Conservation (phyloP, 92 coral and sea anemone species). For the Porites lobata region DNA sequence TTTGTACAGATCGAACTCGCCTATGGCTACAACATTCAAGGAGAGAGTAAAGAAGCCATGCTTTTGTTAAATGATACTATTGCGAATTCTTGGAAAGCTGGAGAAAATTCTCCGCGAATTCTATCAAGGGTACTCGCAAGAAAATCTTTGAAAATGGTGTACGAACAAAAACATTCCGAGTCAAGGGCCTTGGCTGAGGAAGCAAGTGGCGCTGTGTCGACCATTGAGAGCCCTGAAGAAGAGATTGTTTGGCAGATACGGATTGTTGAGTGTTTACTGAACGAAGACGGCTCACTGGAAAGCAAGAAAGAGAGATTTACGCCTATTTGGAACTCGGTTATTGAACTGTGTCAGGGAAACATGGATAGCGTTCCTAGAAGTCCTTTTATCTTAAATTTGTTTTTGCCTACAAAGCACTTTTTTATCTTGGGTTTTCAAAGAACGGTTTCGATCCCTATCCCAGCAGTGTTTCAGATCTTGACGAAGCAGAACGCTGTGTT, state of each 20-base stretch:
- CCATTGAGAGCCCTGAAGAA: constrained; percentile 44
- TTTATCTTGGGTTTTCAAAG: constrained; percentile 48
- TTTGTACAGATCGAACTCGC: constrained; percentile 47
- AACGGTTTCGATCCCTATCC: constrained; percentile 29
- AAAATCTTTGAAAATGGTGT: constrained; percentile 41
- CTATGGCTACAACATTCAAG: constrained; percentile 52
- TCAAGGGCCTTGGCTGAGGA: constrained; percentile 29
- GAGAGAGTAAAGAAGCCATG: constrained; percentile 29
- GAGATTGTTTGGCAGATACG: constrained; percentile 35
- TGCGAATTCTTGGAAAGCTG: constrained; percentile 41
- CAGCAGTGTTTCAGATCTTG: constrained; percentile 8
- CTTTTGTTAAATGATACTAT: constrained; percentile 25
- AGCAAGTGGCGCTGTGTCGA: constrained; percentile 26
- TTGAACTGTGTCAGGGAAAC: constrained; percentile 36
- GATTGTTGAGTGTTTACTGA: constrained; percentile 32
- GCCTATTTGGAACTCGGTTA: constrained; percentile 27
- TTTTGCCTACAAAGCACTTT: constrained; percentile 46
- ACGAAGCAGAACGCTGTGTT: constrained; percentile 23
- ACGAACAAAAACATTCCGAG: constrained; percentile 1
- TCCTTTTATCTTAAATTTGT: constrained; percentile 39
- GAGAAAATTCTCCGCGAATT: constrained; percentile 27
- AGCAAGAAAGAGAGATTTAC: constrained; percentile 8
- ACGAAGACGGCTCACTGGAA: constrained; percentile 32
- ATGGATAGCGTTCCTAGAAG: constrained; percentile 35
- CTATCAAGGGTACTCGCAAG: constrained; percentile 33